Percentiles rank a stretch among this genome's conserved stretches.
Conservation (phyloP, 2,113 vertebrate genomes). For the Mesoclemmys tuberculata region DNA sequence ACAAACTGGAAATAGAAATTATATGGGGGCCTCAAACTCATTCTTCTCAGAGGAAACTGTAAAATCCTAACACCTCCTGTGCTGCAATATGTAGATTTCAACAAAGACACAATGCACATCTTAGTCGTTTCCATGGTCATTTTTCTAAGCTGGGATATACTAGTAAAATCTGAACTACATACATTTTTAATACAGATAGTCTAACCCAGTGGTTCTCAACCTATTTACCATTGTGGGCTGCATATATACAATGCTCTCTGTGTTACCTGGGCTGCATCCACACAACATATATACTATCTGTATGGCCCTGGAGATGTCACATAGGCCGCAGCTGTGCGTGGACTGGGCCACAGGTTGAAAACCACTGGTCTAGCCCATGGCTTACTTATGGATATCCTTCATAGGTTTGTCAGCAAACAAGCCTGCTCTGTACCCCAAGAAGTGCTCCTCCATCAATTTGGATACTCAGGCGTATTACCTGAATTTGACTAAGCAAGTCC, state of each 20-base stretch:
- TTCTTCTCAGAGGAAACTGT: not conserved
- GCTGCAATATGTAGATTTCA: not conserved
- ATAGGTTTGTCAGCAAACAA: not conserved
- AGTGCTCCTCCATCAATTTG: not conserved
- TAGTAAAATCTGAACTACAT: not conserved
- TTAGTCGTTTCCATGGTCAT: not conserved
- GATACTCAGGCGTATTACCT: constrained; percentile 33
- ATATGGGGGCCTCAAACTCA: not conserved
- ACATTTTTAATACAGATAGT: not conserved
- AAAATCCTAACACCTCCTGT: not conserved
- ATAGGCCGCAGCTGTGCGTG: too few relatives aligned
- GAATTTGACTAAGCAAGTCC: constrained; percentile 37
- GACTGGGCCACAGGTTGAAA: too few relatives aligned
- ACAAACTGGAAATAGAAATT: fast-evolving
- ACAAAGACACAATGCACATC: not conserved
- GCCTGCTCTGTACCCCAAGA: not conserved
- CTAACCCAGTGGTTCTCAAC: not conserved
- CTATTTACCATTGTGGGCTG: too few relatives aligned
- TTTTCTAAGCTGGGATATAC: constrained; percentile 10
- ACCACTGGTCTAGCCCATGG: not conserved
- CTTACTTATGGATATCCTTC: not conserved
- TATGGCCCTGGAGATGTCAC: too few relatives aligned
- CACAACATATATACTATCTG: too few relatives aligned
- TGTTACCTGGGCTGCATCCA: too few relatives aligned
- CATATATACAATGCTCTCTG: too few relatives aligned